Percentiles rank a stretch among this genome's conserved stretches.
phyloP scores from a whole-genome alignment of 1,140 invertebrate species.

The Halictus rubicundus region DNA sequence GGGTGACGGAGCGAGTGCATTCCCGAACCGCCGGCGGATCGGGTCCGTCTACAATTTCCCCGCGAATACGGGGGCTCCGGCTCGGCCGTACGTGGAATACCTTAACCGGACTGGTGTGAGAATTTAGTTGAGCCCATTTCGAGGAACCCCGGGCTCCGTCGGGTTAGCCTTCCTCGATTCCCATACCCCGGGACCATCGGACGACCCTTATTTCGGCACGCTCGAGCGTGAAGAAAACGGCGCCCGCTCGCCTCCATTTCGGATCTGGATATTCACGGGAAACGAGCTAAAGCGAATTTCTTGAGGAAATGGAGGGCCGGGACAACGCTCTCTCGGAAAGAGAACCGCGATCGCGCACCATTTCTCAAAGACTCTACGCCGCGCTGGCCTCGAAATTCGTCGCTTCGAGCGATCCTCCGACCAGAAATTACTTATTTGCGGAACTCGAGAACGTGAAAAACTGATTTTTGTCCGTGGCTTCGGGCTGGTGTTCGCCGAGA shows the following conservation, averaged over 20 bases:
- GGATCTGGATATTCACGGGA: slow-evolving; percentile 44
- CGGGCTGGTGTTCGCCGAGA: too few relatives aligned
- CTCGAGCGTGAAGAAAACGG: slow-evolving; percentile 64
- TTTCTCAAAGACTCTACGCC: slow-evolving; percentile 8
- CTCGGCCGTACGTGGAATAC: slow-evolving; percentile 10
- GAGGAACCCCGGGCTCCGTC: slow-evolving; percentile 18
- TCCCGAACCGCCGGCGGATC: too few relatives aligned
- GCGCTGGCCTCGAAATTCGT: not conserved
- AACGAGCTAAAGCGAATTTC: slow-evolving; percentile 47
- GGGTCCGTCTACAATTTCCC: slow-evolving; percentile 11
- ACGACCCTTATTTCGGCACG: slow-evolving; percentile 66
- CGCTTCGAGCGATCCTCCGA: not conserved
- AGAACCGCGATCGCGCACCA: not conserved
- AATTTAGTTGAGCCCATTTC: slow-evolving; percentile 66
- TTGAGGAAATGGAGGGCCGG: slow-evolving; percentile 12
- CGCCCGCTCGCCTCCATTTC: slow-evolving; percentile 19
- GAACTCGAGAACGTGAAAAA: too few relatives aligned
- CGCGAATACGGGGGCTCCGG: not conserved
- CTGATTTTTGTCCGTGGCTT: too few relatives aligned
- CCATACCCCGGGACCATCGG: slow-evolving; percentile 8
- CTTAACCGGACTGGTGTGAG: slow-evolving; percentile 51
- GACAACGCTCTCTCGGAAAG: not conserved
- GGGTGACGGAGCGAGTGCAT: slow-evolving; percentile 20
- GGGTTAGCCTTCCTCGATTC: slow-evolving; percentile 40
- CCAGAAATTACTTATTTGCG: too few relatives aligned